Evolutionary conservation across 2,113 vertebrate genomes (phyloP).

Genomic region (Acrocephalus arundinaceus): DNA sequence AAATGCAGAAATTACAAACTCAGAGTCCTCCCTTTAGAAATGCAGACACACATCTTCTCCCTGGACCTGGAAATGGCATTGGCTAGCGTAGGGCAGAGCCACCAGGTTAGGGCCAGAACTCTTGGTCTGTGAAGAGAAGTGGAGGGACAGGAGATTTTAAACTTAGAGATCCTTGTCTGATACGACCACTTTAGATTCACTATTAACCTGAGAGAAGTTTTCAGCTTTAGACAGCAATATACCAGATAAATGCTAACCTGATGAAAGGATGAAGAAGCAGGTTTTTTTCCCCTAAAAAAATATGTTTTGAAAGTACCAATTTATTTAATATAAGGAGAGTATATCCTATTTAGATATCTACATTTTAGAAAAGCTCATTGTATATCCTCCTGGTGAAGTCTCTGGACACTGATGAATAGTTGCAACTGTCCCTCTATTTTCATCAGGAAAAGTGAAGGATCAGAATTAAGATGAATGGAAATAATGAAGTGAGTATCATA

Average conservation of each 20-base stretch:
- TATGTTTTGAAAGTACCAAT: neutral
- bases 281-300: neutral
- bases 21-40: neutral
- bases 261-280: neutral
- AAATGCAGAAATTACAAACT: neutral
- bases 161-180: neutral
- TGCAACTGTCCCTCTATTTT: neutral
- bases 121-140: neutral
- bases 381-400: neutral
- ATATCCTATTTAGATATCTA: neutral
- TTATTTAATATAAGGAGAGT: neutral
- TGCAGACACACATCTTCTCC: neutral
- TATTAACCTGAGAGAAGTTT: neutral
- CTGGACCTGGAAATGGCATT: neutral
- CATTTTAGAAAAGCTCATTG: neutral
- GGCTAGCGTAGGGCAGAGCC: rapidly evolving
- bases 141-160: neutral
- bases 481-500: neutral
- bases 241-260: neutral
- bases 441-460: neutral
- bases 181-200: neutral
- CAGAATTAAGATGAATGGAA: neutral
- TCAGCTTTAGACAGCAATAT: neutral
- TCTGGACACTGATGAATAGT: neutral
- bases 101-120: neutral